These are phyloP conservation scores for Ramphastos sulfuratus DNA, from an alignment of 2,113 vertebrate species.

Conservation along the genomic window DNA sequence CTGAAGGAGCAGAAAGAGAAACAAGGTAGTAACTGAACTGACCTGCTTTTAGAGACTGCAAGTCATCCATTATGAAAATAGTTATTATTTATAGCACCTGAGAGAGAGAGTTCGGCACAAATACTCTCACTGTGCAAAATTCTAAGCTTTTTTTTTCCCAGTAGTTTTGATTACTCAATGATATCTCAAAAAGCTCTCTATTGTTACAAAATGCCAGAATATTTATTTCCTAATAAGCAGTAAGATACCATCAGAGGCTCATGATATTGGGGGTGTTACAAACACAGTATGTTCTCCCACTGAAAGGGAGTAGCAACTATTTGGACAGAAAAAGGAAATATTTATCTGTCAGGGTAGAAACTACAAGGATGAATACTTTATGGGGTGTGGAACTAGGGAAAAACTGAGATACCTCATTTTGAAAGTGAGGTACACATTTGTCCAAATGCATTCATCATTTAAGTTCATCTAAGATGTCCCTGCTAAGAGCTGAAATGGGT, in stretches of 20 bases:
- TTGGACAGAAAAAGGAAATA: neutral
- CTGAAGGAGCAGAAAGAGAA: neutral
- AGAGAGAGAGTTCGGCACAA: neutral
- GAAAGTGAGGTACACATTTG: neutral
- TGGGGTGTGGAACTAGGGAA: neutral
- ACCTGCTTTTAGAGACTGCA: constrained; percentile 43
- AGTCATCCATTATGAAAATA: constrained; percentile 50
- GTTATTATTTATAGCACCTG: constrained; percentile 41
- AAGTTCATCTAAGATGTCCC: neutral
- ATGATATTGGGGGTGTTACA: neutral
- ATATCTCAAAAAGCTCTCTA: neutral
- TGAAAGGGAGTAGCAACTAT: neutral
- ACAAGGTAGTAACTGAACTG: neutral
- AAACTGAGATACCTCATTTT: neutral
- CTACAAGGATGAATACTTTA: neutral
- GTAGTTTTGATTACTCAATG: neutral
- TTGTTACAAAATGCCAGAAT: neutral
- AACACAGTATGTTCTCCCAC: neutral
- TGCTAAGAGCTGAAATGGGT: neutral
- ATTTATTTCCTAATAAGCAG: neutral
- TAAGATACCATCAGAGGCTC: neutral
- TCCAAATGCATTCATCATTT: neutral
- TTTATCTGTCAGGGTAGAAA: neutral
- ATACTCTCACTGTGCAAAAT: neutral
- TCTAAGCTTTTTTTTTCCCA: neutral